Conservation (phyloP, 2,113 vertebrate genomes). For the Bos indicus region DNA sequence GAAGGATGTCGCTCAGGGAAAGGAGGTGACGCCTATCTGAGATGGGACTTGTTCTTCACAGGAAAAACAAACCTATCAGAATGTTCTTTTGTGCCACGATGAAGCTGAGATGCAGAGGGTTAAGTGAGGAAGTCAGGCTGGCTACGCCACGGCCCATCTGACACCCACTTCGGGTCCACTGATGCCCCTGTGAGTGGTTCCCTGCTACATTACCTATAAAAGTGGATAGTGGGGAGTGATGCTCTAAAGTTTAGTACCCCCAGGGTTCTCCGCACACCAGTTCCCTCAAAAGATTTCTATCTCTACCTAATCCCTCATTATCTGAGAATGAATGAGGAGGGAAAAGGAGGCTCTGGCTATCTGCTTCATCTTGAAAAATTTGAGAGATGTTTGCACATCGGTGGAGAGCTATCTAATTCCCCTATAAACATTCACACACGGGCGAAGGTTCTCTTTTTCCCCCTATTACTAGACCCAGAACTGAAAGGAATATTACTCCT, state of each 20-base stretch:
- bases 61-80: not conserved
- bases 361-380: slow-evolving; percentile 64
- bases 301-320: not conserved
- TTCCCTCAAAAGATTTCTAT: slow-evolving; percentile 24
- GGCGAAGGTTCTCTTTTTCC: not conserved
- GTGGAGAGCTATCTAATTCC: slow-evolving; percentile 44
- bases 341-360: slow-evolving; percentile 50
- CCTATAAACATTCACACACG: not conserved
- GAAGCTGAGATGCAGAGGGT: not conserved
- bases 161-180: not conserved
- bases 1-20: not conserved
- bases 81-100: not conserved
- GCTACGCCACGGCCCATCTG: rapidly evolving
- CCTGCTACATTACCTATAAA: not conserved
- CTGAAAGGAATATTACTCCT: not conserved
- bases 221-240: not conserved
- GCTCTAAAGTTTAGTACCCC: not conserved
- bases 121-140: not conserved
- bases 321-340: slow-evolving; percentile 28
- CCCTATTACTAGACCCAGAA: not conserved
- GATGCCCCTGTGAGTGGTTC: not conserved
- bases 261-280: not conserved
- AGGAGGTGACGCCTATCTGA: not conserved
- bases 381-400: slow-evolving; percentile 65
- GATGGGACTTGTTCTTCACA: not conserved